A percentile compares a stretch with the other conserved stretches of the same genome.
These are phyloP conservation scores for Tolypeutes matacus DNA, from an alignment of 2,797 vertebrate species.

Conservation along the genomic window DNA sequence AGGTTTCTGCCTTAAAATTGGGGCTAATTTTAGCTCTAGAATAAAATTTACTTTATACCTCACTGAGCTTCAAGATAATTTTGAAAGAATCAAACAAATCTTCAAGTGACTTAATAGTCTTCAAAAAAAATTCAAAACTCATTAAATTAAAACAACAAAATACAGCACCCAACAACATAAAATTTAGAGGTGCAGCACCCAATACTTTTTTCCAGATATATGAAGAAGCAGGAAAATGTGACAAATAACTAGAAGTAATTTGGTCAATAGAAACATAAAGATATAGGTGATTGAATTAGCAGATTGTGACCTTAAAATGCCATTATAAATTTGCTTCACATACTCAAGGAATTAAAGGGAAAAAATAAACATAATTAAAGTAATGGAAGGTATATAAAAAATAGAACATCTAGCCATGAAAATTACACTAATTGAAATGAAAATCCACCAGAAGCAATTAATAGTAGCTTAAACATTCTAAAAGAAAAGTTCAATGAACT, in stretches of 20 bases:
- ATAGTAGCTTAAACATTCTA: neutral
- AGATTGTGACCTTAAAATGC: neutral
- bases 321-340: neutral
- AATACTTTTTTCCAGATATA: neutral
- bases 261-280: neutral
- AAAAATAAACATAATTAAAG: neutral
- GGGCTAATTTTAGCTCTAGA: slow-evolving; percentile 4
- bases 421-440: slow-evolving; percentile 22
- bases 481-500: neutral
- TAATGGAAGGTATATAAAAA: slow-evolving; percentile 27
- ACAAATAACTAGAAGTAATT: neutral
- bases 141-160: slow-evolving; percentile 32
- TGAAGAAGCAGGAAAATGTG: neutral
- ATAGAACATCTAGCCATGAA: neutral
- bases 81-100: neutral
- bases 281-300: neutral
- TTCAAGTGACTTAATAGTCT: neutral
- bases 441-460: slow-evolving; percentile 10
- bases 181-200: neutral
- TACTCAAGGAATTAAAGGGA: neutral
- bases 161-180: neutral
- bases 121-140: slow-evolving; percentile 40
- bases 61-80: neutral
- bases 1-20: neutral
- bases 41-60: neutral